phyloP scores from a whole-genome alignment of 92 coral and sea anemone species.

The Heteractis magnifica region DNA sequence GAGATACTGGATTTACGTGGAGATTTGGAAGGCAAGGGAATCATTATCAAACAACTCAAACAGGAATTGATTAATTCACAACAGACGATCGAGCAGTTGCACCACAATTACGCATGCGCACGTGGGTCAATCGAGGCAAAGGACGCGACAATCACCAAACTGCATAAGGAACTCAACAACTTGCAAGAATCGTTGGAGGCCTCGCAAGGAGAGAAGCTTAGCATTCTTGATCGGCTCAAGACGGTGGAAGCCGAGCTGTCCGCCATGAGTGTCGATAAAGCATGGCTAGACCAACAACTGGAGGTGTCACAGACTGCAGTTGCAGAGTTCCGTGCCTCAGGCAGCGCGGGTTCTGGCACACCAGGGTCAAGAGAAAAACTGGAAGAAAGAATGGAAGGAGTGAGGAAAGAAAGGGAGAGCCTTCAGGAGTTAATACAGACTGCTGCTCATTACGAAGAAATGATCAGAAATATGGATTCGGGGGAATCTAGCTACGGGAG shows the following conservation, averaged over 20 bases:
- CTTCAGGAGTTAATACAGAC: slow-evolving; percentile 78
- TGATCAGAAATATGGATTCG: slow-evolving; percentile 55
- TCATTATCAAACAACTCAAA: slow-evolving; percentile 70
- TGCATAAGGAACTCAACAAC: slow-evolving; percentile 73
- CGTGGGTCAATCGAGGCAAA: slow-evolving; percentile 71
- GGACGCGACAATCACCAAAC: slow-evolving; percentile 75
- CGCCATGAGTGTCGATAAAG: slow-evolving; percentile 66
- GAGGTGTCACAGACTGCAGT: slow-evolving; percentile 48
- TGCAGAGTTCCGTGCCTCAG: slow-evolving; percentile 39
- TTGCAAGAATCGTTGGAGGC: slow-evolving; percentile 76
- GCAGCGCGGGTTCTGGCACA: slow-evolving; percentile 40
- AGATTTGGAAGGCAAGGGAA: slow-evolving; percentile 64
- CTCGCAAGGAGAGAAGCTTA: slow-evolving; percentile 68
- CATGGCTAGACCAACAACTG: slow-evolving; percentile 76
- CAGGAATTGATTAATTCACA: slow-evolving; percentile 67
- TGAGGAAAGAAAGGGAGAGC: slow-evolving; percentile 67
- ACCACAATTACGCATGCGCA: slow-evolving; percentile 85
- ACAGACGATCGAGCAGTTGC: slow-evolving; percentile 72
- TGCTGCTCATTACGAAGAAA: slow-evolving; percentile 87
- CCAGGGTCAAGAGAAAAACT: slow-evolving; percentile 45
- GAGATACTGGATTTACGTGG: slow-evolving; percentile 70
- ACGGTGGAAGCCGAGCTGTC: slow-evolving; percentile 77
- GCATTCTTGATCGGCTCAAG: slow-evolving; percentile 63
- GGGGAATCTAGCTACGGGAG: slow-evolving; percentile 29
- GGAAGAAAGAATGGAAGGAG: slow-evolving; percentile 62